Evolutionary conservation across 1,140 invertebrate species (phyloP).

Genomic region (Pseudomyrmex sp.): DNA sequence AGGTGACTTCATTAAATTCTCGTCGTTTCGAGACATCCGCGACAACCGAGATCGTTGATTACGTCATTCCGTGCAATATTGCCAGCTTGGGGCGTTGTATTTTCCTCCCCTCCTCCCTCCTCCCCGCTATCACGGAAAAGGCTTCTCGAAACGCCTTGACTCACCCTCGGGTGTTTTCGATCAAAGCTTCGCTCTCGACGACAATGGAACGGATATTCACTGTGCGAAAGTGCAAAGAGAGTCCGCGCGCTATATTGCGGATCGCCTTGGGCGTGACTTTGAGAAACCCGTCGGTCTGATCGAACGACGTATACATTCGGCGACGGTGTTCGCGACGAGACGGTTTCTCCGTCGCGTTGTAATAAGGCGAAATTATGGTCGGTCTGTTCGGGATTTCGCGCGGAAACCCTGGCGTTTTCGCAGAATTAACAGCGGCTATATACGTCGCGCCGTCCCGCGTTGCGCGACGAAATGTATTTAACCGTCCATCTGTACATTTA

Average conservation of each 20-base stretch:
- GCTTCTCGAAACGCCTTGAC: constrained; percentile 49
- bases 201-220: constrained; percentile 67
- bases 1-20: constrained; percentile 32
- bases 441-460: background rate
- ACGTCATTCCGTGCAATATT: constrained; percentile 49
- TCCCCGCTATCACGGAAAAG: constrained; percentile 18
- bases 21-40: constrained; percentile 6
- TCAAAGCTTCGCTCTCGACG: constrained; percentile 62
- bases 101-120: background rate
- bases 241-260: constrained; percentile 53
- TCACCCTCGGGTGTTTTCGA: constrained; percentile 62
- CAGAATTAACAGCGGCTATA: constrained; percentile 29
- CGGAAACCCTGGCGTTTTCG: background rate
- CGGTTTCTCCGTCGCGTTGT: constrained; percentile 2
- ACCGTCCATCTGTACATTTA: constrained; percentile 54
- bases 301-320: constrained; percentile 10
- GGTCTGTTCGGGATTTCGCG: background rate
- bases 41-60: constrained; percentile 34
- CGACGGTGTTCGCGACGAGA: constrained; percentile 14
- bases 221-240: constrained; percentile 63
- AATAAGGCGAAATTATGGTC: constrained; percentile 47
- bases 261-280: constrained; percentile 53
- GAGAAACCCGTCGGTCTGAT: constrained; percentile 34
- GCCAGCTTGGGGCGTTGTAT: constrained; percentile 25
- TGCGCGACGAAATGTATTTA: constrained; percentile 10